phyloP scores from a whole-genome alignment of 2,797 vertebrate species.

The Parotocinclus haroldoi region DNA sequence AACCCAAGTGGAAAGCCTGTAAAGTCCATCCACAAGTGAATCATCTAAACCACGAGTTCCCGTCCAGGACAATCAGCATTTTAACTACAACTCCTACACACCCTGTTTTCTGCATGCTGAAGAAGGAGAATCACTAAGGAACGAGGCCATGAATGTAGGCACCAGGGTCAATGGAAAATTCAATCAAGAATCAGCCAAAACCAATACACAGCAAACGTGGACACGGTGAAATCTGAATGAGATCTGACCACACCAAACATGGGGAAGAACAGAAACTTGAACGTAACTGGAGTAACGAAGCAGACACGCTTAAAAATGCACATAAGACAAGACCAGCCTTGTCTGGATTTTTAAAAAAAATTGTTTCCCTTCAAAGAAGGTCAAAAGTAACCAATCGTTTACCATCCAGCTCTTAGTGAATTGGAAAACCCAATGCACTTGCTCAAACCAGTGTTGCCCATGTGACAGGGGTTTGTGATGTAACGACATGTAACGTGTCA shows the following conservation, averaged over 20 bases:
- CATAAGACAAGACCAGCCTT: too few species aligned
- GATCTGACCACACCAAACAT: conserved; percentile 32
- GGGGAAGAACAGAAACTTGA: conserved; percentile 39
- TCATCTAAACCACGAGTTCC: conserved; percentile 9
- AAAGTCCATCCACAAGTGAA: conserved; percentile 1
- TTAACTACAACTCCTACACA: background rate
- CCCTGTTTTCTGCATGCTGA: conserved; percentile 6
- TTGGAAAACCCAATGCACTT: too few species aligned
- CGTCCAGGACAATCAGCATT: conserved; percentile 11
- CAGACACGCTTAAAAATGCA: too few species aligned
- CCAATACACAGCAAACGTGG: conserved; percentile 28
- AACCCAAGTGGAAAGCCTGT: background rate
- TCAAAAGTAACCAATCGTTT: too few species aligned
- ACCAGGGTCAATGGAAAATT: conserved; percentile 24
- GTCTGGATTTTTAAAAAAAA: too few species aligned
- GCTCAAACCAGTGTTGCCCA: too few species aligned
- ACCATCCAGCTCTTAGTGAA: too few species aligned
- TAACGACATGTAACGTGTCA: too few species aligned
- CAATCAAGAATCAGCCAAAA: conserved; percentile 33
- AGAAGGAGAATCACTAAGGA: conserved; percentile 3
- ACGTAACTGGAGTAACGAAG: background rate
- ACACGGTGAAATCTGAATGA: conserved; percentile 46
- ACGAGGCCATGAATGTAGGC: background rate
- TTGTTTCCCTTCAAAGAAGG: too few species aligned
- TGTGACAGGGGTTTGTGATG: too few species aligned